These are phyloP conservation scores for Idris sp. DNA, from an alignment of 1,140 invertebrate species.

Conservation along the genomic window DNA sequence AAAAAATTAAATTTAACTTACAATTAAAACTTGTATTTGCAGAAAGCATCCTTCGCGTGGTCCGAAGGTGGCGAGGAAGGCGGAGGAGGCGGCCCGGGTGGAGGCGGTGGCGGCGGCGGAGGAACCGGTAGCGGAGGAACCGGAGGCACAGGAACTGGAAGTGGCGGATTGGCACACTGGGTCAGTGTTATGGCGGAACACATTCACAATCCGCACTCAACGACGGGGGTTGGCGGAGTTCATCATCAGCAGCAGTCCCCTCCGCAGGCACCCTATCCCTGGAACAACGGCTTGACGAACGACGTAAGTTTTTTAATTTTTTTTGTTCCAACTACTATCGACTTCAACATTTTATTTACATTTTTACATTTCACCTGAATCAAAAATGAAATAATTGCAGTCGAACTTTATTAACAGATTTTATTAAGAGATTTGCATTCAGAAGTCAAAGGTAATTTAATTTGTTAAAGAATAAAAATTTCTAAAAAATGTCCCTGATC, in stretches of 20 bases:
- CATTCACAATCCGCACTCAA: constrained; percentile 80
- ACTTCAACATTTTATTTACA: too few species aligned
- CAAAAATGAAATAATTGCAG: too few species aligned
- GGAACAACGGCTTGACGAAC: constrained; percentile 80
- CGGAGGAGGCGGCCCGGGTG: constrained; percentile 68
- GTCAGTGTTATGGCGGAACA: constrained; percentile 84
- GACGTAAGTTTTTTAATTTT: constrained; percentile 76
- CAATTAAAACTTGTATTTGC: too few species aligned
- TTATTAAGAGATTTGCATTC: too few species aligned
- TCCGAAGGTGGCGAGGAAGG: constrained; percentile 75
- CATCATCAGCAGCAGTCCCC: constrained; percentile 77
- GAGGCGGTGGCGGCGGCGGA: constrained; percentile 67
- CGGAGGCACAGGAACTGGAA: constrained; percentile 67
- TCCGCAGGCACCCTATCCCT: constrained; percentile 80
- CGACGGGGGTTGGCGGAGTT: constrained; percentile 70
- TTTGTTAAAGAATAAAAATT: too few species aligned
- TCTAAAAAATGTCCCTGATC: too few species aligned
- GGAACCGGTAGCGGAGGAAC: constrained; percentile 69
- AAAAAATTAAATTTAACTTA: too few species aligned
- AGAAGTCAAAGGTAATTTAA: too few species aligned
- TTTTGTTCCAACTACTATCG: too few species aligned
- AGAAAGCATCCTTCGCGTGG: constrained; percentile 78
- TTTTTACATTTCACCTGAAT: too few species aligned
- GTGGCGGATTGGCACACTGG: constrained; percentile 81
- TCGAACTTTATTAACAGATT: too few species aligned